Evolutionary conservation across 2,888 invertebrate genomes (phyloP).

Genomic region (Coronaproctus castanopsis): DNA sequence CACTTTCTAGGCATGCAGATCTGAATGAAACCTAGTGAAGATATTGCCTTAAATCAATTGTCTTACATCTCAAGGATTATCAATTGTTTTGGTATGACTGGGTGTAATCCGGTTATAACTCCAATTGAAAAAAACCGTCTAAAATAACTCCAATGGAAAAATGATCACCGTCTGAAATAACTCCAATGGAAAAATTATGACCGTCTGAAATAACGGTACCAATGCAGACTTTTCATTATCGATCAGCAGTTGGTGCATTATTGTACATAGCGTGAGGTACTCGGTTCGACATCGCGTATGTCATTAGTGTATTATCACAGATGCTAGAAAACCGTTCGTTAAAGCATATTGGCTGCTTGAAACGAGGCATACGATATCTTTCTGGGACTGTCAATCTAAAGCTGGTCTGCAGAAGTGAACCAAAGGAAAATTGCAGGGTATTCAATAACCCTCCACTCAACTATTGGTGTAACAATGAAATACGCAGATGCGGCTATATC

Average conservation of each 20-base stretch:
- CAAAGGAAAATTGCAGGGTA: constrained; percentile 21
- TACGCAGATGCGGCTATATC: constrained; percentile 13
- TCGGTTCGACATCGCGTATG: constrained; percentile 16
- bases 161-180: not conserved
- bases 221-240: too few species aligned
- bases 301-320: not conserved
- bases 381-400: constrained; percentile 19
- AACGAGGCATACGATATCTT: constrained; percentile 23
- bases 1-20: constrained; percentile 18
- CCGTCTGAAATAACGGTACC: constrained; percentile 12
- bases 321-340: constrained; percentile 3
- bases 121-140: constrained; percentile 14
- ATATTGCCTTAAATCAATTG: too few species aligned
- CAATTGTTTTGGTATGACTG: constrained; percentile 11
- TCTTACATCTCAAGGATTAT: constrained; percentile 14
- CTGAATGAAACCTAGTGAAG: not conserved
- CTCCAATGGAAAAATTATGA: constrained; percentile 15
- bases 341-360: constrained; percentile 15
- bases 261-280: too few species aligned
- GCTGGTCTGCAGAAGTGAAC: constrained; percentile 16
- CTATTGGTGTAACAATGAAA: constrained; percentile 19
- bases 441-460: constrained; percentile 21
- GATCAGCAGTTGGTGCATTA: too few species aligned
- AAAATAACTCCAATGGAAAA: too few species aligned
- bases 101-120: constrained; percentile 11